These are phyloP conservation scores for Aphis craccivora DNA, from an alignment of 1,140 invertebrate genomes.

Conservation along the genomic window DNA sequence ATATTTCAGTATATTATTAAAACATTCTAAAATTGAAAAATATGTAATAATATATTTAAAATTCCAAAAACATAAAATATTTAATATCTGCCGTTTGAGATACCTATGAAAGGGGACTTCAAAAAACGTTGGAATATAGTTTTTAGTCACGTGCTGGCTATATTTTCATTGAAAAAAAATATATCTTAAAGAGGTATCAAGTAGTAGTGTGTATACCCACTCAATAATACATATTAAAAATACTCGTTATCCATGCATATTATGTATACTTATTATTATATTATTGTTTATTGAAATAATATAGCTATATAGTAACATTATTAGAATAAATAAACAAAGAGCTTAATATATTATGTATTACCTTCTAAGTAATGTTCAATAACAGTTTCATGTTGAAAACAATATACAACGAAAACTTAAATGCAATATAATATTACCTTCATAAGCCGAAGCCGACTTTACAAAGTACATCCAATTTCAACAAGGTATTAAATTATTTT, in stretches of 20 bases:
- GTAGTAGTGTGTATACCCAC: not conserved
- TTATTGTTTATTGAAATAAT: not conserved
- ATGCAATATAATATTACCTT: not conserved
- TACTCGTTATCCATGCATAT: not conserved
- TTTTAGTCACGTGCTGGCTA: constrained; percentile 7
- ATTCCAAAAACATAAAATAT: not conserved
- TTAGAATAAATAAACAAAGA: not conserved
- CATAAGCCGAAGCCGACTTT: not conserved
- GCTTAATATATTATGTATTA: not conserved
- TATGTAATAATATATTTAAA: not conserved
- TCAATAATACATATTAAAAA: not conserved
- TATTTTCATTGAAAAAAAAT: not conserved
- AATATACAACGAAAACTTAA: not conserved
- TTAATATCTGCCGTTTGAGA: not conserved
- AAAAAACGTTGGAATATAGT: not conserved
- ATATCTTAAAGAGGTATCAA: not conserved
- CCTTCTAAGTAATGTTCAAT: not conserved
- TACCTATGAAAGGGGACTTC: not conserved
- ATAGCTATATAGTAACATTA: not conserved
- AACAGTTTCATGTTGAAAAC: not conserved
- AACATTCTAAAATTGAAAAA: not conserved
- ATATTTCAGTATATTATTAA: not conserved
- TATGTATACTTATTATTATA: not conserved
- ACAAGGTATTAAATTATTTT: not conserved
- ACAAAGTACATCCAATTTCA: not conserved